These are phyloP conservation scores for Benthochromis sp. DNA, from an alignment of 2,113 vertebrate genomes.

Conservation along the genomic window DNA sequence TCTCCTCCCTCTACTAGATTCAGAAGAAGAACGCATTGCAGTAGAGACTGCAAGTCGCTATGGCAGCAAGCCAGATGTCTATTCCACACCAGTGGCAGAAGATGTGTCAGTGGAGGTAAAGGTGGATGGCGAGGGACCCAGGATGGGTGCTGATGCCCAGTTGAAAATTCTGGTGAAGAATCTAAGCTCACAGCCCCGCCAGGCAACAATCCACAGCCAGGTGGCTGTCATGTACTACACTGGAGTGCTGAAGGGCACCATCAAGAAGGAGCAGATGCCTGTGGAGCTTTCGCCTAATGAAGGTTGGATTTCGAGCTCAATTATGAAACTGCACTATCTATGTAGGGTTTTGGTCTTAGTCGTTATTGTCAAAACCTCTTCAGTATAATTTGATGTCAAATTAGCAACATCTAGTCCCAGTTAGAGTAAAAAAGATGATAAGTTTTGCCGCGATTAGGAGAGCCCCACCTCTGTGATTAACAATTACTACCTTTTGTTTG, in stretches of 20 bases:
- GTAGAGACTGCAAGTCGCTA: conserved; percentile 82
- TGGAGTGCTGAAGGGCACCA: conserved; percentile 72
- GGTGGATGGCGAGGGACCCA: conserved; percentile 78
- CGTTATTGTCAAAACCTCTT: background rate
- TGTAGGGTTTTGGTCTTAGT: background rate
- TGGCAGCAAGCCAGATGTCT: conserved; percentile 76
- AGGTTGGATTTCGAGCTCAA: conserved; percentile 45
- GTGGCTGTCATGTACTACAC: conserved; percentile 84
- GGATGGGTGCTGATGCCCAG: conserved; percentile 73
- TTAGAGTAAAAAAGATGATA: background rate
- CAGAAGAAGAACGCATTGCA: conserved; percentile 80
- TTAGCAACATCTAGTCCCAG: background rate
- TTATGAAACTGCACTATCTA: background rate
- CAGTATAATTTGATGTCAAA: background rate
- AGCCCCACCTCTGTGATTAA: background rate
- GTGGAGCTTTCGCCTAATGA: conserved; percentile 68
- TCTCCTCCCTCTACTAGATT: conserved; percentile 25
- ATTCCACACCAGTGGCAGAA: conserved; percentile 58
- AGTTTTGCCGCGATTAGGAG: rapidly evolving
- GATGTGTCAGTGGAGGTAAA: conserved; percentile 72
- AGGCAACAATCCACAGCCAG: conserved; percentile 74
- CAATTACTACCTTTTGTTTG: background rate
- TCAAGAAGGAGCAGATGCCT: conserved; percentile 73
- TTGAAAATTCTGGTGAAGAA: conserved; percentile 74
- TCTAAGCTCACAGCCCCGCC: conserved; percentile 63